Percentiles rank a stretch among this genome's conserved stretches.
phyloP scores from a whole-genome alignment of 2,888 invertebrate genomes.

The Apamea epomidion region DNA sequence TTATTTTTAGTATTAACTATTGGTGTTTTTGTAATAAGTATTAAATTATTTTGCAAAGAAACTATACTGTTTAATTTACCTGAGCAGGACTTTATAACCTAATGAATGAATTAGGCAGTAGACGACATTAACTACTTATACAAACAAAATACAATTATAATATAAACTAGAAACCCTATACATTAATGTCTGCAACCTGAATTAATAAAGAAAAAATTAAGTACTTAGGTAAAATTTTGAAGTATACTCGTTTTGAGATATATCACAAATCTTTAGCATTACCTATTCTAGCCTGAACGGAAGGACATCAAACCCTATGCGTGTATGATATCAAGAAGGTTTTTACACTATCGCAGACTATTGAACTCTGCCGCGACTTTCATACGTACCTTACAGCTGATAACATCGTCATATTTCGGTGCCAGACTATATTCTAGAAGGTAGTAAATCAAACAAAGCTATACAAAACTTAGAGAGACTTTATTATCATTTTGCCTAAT shows the following conservation, averaged over 20 bases:
- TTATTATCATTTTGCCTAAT: conserved; percentile 60
- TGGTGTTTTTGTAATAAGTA: conserved; percentile 16
- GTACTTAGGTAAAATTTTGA: not conserved
- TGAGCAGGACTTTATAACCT: no score
- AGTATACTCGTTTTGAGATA: not conserved
- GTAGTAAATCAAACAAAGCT: conserved; percentile 41
- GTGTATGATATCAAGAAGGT: conserved; percentile 3
- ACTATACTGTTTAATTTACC: not conserved
- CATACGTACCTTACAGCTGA: not conserved
- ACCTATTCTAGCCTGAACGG: not conserved
- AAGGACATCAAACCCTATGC: conserved; percentile 1
- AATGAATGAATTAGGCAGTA: not conserved
- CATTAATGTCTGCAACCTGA: not conserved
- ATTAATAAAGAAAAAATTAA: no score
- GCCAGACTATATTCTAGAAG: not conserved
- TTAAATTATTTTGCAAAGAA: not conserved
- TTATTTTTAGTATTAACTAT: not conserved
- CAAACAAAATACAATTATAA: not conserved
- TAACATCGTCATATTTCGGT: not conserved
- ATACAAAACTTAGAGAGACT: conserved; percentile 71
- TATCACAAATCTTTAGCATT: not conserved
- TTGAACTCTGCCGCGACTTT: not conserved
- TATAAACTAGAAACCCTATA: not conserved
- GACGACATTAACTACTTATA: not conserved
- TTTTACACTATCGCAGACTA: not conserved